These are phyloP conservation scores for Phortica magna DNA, from an alignment of 2,888 invertebrate species.

Conservation along the genomic window DNA sequence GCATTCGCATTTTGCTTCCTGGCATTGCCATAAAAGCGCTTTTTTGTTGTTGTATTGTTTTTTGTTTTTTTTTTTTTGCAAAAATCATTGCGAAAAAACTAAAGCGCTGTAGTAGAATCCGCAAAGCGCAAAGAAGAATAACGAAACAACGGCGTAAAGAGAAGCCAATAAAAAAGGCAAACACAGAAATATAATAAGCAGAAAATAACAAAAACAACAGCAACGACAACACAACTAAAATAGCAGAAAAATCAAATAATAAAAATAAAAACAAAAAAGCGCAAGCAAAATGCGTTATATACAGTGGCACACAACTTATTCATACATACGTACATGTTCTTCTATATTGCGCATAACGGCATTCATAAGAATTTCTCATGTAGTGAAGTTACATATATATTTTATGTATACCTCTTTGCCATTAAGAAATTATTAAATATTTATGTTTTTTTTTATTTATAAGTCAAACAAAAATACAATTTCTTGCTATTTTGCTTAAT, in stretches of 20 bases:
- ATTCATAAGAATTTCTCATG: too few species aligned
- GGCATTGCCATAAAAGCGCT: not conserved
- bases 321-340: not conserved
- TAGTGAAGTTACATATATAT: too few species aligned
- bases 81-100: slow-evolving; percentile 50
- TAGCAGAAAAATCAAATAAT: not conserved
- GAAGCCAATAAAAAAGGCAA: slow-evolving; percentile 24
- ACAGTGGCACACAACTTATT: not conserved
- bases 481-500: too few species aligned
- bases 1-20: slow-evolving; percentile 2
- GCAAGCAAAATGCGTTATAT: not conserved
- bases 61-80: not conserved
- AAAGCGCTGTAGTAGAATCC: slow-evolving; percentile 23
- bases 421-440: too few species aligned
- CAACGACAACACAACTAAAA: slow-evolving; percentile 8
- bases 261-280: not conserved
- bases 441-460: too few species aligned
- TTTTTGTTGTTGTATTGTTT: not conserved
- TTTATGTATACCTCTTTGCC: too few species aligned
- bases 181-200: slow-evolving; percentile 13
- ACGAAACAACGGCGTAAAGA: slow-evolving; percentile 43
- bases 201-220: slow-evolving; percentile 2
- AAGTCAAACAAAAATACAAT: too few species aligned
- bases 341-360: too few species aligned
- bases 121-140: slow-evolving; percentile 28